Conservation (phyloP, 2,797 vertebrate genomes). For the Petrocephalus schoutedeni region DNA sequence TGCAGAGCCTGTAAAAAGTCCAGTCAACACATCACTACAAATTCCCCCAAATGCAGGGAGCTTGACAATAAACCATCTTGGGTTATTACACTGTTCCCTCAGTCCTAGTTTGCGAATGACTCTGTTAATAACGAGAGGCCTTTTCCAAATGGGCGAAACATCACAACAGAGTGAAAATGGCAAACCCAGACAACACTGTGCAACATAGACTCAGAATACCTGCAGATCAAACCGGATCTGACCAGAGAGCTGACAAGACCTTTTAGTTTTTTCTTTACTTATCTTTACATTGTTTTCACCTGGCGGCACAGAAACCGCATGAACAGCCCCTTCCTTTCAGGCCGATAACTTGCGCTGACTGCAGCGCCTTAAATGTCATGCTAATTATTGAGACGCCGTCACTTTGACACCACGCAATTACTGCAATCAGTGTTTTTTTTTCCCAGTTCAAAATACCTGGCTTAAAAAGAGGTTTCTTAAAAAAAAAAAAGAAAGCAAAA, state of each 20-base stretch:
- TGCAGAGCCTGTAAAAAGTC: neutral
- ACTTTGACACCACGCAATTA: slow-evolving; percentile 15
- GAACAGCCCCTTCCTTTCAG: neutral
- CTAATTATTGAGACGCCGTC: neutral
- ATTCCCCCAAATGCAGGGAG: neutral
- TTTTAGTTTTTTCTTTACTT: neutral
- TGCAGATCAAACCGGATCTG: neutral
- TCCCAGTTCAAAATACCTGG: neutral
- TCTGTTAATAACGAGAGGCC: neutral
- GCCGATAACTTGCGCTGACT: neutral
- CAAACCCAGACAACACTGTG: neutral
- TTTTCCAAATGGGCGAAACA: neutral
- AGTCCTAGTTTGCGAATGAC: neutral
- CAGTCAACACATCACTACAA: neutral
- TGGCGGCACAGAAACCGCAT: neutral
- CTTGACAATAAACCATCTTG: neutral
- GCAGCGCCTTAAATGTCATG: neutral
- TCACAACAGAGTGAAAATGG: neutral
- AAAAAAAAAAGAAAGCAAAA: neutral
- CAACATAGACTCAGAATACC: neutral
- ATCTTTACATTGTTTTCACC: neutral
- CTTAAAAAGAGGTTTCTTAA: neutral
- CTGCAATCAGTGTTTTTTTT: neutral
- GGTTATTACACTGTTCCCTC: neutral
- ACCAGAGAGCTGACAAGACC: neutral